Conservation (phyloP, 2,888 invertebrate genomes). For the Ophraella communa region DNA sequence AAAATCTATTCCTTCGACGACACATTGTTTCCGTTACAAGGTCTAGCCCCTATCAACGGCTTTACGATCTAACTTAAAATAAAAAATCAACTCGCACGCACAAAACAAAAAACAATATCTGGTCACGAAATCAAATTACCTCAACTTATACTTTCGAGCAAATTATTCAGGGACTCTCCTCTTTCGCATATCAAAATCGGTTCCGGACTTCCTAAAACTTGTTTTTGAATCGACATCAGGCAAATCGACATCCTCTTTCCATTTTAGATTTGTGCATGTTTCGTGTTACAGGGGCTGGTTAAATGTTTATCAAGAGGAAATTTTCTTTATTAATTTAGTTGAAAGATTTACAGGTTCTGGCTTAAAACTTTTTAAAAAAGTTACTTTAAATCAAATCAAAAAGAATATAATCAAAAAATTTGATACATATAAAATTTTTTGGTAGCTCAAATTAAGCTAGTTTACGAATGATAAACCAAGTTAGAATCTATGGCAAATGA, state of each 20-base stretch:
- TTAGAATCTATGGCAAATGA: no score
- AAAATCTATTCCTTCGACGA: neutral
- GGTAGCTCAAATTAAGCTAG: no score
- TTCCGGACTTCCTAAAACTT: conserved; percentile 23
- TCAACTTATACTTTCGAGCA: conserved; percentile 5
- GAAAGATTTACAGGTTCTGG: no score
- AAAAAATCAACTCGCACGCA: neutral
- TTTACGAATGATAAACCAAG: no score
- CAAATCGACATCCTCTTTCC: conserved; percentile 19
- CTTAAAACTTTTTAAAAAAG: no score
- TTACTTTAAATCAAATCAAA: no score
- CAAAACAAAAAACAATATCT: conserved; percentile 9
- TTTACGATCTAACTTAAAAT: neutral
- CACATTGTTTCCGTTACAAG: neutral
- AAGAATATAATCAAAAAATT: no score
- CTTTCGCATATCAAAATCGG: conserved; percentile 17
- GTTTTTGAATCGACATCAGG: conserved; percentile 28
- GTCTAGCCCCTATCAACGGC: neutral
- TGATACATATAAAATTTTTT: no score
- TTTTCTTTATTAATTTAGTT: no score
- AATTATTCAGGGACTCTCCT: conserved; percentile 27
- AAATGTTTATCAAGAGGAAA: neutral
- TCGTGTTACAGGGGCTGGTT: neutral
- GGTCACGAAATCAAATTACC: conserved; percentile 22
- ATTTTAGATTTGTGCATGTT: neutral